Evolutionary conservation across 2,888 invertebrate genomes (phyloP), one percentile per base, ranked within the genome.

Genomic region (Drosophila quinaria): DNA sequence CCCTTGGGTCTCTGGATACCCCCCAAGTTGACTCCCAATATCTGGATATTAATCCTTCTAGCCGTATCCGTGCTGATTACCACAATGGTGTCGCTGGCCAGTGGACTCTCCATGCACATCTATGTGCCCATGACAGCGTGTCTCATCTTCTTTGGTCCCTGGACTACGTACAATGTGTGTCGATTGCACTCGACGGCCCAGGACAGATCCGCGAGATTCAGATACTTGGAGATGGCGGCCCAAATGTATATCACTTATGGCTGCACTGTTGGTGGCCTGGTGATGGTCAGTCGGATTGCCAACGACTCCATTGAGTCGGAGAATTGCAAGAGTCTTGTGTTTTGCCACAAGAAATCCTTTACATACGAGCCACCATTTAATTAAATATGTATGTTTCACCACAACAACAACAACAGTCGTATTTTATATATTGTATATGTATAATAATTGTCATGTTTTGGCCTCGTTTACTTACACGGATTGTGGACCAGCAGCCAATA

Each of bases 401-500:
- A n/a, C 47, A 29, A 15, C 47, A 15, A 15, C 31, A 29, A n/a
- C 33, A 33, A 33, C n/a, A 35, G 25, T 25, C 25, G n/a, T 33
- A 55, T 33, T 19, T 55, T 50, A 4, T 22, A 22, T 31, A 52
- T 33, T 19, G 42, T 50, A 4, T 22, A 22, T 31, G 47, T 35
- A 29, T 31, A 52, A 29, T 13, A 2, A 2, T 50, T 15, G 9
- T 11, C 4, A 31, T 39, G 17, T 37, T 42, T 44, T 10, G 17
- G 41, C 4, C 6, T n/a, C 13, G 25, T 31, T 63, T 9, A 54
- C 90, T 92, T 90, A 96, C 96, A 94, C 74, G 96, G 95, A 91
- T 96, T 94, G 91, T 96, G 95, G 9, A 97, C 95, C 54, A 95
- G 92, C 52, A 91, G 85, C 93, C 93, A 93, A 74, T 93, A 93